Base-by-base conservation (phyloP, 2,797 vertebrate genomes). In the Chloroceryle inda region DNA sequence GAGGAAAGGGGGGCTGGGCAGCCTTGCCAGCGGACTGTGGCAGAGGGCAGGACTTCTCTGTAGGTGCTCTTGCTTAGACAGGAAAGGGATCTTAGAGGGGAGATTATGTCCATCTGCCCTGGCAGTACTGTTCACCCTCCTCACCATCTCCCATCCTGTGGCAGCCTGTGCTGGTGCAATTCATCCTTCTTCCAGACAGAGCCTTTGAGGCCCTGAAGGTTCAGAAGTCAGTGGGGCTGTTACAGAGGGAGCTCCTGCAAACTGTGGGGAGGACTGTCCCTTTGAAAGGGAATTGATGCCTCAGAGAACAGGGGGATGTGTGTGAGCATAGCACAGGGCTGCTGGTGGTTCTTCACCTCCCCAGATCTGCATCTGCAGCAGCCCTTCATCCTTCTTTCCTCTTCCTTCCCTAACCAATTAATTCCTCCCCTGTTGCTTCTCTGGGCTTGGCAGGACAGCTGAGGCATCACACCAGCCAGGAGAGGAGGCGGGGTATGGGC, bases 121-220 rank as follows among this genome's bases (percentile, higher is more conserved):
- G 17, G 58, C 31, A 40, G 53, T 38, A 38, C 31, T 0, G 0
- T 24, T 78, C 0, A 0, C 26, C 22, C 13, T 9, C 12, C 31
- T 6, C 45, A 61, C 45, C 38, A 15, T 45, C 11, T 82, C 29
- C 24, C 18, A 72, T 75, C 67, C 74, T 45, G n/a, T 40, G 31
- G 63, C 75, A 95, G 72, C 33, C 49, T 20, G 4, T 64, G 55
- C 37, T 2, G 12, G 58, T 75, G 35, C 37, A 74, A 64, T 49
- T 87, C 15, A 7, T 50, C 17, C 27, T 50, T 45, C 52, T 35
- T 79, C 53, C 31, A n/a, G 29, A 19, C n/a, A 29, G 73, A 71
- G 33, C 50, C 31, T 67, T 35, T 52, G 22, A 73, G 26, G 27
- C 14, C 37, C 26, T 6, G 13, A 44, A 90, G 26, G n/a, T 58